Conservation (phyloP, 2,888 invertebrate genomes). For the Allolobophora icterica region DNA sequence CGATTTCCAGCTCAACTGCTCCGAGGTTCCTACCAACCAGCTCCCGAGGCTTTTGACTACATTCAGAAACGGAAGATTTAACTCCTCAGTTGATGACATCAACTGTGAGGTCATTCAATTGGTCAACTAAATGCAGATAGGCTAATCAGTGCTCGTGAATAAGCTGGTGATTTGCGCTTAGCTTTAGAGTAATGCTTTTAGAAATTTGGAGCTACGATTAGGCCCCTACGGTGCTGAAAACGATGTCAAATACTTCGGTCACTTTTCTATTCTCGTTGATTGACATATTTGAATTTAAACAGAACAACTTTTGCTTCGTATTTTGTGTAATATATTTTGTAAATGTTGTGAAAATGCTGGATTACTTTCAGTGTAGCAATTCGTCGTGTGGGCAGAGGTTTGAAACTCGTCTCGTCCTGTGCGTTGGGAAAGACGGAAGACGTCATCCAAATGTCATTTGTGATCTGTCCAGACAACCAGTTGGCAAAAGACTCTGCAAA, state of each 20-base stretch:
- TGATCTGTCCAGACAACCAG: neutral
- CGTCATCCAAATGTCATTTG: neutral
- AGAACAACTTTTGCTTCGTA: neutral
- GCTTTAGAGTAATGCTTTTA: no score
- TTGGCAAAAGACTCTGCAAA: neutral
- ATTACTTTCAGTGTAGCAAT: neutral
- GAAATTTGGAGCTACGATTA: no score
- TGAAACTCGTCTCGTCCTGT: neutral
- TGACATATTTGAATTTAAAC: neutral
- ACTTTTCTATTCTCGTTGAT: neutral
- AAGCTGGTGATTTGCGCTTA: no score
- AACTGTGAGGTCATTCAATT: neutral
- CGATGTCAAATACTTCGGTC: no score
- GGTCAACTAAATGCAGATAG: neutral
- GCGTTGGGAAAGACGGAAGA: constrained; percentile 20
- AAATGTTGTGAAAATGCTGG: neutral
- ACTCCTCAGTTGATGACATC: no score
- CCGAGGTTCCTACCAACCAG: no score
- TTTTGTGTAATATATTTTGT: neutral
- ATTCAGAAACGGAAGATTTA: no score
- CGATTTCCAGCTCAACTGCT: no score
- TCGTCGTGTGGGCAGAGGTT: neutral
- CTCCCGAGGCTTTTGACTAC: no score
- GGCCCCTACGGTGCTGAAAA: no score
- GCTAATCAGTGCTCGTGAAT: no score